Conservation (phyloP, 2,113 vertebrate genomes). For the Amia ocellicauda region DNA sequence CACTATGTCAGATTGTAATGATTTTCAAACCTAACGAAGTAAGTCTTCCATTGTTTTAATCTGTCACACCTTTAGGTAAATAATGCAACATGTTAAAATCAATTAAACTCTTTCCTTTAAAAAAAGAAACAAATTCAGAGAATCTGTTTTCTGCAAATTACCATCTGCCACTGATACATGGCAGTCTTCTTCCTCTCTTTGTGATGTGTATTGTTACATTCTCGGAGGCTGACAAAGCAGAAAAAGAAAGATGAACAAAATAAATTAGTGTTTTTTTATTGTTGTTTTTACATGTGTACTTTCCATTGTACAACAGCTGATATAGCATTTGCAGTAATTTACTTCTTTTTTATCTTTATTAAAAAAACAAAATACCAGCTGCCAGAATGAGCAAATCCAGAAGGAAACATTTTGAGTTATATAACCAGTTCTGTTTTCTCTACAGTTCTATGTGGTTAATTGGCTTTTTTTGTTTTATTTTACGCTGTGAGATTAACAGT, state of each 20-base stretch:
- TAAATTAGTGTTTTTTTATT: constrained; percentile 17
- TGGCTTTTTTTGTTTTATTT: background rate
- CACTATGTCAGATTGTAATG: no score
- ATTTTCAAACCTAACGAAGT: no score
- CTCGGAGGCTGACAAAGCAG: constrained; percentile 13
- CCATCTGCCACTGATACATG: constrained; percentile 11
- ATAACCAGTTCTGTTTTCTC: background rate
- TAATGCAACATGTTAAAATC: background rate
- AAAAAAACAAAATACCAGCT: constrained; percentile 47
- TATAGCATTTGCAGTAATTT: constrained; percentile 54
- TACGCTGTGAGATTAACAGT: no score
- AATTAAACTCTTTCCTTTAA: background rate
- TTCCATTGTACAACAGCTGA: constrained; percentile 45
- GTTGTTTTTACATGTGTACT: constrained; percentile 25
- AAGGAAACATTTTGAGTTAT: constrained; percentile 3
- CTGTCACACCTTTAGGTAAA: background rate
- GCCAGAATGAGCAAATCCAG: constrained; percentile 31
- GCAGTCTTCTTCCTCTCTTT: background rate
- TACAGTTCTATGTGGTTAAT: background rate
- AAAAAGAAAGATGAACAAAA: constrained; percentile 11
- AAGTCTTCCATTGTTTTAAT: background rate
- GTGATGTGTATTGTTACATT: constrained; percentile 5
- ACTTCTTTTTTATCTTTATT: constrained; percentile 48
- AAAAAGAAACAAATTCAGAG: background rate
- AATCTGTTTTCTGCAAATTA: constrained; percentile 13